A percentile compares a stretch with the other conserved stretches of the same genome.
These are phyloP conservation scores for Cacajao melanocephalus DNA, from an alignment of 2,797 vertebrate genomes.

Conservation along the genomic window DNA sequence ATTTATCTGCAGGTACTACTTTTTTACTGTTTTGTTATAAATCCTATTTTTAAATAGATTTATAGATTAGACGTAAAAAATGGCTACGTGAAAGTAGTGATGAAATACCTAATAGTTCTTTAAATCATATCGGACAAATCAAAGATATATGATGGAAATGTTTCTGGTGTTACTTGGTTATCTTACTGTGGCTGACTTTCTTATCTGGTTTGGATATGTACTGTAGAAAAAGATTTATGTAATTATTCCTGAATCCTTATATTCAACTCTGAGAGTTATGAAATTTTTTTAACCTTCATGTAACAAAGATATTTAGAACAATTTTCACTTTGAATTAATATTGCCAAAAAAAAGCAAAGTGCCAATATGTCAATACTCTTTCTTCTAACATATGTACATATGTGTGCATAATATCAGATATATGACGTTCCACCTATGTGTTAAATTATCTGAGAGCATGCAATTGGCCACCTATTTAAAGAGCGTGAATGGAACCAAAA, in stretches of 20 bases:
- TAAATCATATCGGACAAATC: neutral
- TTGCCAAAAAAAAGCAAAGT: constrained; percentile 31
- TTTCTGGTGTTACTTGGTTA: neutral
- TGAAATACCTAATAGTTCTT: constrained; percentile 35
- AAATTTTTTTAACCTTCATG: neutral
- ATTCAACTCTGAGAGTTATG: neutral
- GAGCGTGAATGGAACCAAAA: neutral
- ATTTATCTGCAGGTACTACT: neutral
- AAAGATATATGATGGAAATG: neutral
- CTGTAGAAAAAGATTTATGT: neutral
- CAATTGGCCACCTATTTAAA: constrained; percentile 1
- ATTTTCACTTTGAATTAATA: neutral
- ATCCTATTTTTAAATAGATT: constrained; percentile 11
- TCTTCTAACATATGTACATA: neutral
- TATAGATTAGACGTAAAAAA: neutral
- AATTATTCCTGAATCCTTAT: neutral
- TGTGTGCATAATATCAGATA: neutral
- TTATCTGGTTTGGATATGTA: neutral
- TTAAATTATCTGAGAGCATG: constrained; percentile 3
- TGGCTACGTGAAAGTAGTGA: neutral
- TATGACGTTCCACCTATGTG: neutral
- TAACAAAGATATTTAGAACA: constrained; percentile 12
- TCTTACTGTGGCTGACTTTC: neutral
- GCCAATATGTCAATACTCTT: neutral
- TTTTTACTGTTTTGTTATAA: constrained; percentile 23